phyloP scores from a whole-genome alignment of 2,888 invertebrate species.

The Eristalis intricaria region DNA sequence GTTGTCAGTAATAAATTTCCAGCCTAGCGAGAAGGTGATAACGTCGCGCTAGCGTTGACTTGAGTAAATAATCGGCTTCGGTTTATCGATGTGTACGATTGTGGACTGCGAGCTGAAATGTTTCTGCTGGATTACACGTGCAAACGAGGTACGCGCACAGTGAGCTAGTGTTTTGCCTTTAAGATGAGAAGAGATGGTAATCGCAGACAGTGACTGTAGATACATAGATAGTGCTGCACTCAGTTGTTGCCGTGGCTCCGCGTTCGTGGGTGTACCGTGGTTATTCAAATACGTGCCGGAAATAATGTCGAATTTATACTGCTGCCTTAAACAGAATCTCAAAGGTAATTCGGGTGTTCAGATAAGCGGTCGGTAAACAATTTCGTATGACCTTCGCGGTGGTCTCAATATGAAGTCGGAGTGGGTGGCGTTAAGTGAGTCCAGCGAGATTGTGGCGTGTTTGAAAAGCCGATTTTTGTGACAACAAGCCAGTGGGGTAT shows the following conservation, averaged over 20 bases:
- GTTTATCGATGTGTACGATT: not conserved
- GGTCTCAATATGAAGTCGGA: no score
- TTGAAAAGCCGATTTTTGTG: no score
- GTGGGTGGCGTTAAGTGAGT: no score
- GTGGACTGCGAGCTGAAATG: not conserved
- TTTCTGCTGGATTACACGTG: slow-evolving; percentile 29
- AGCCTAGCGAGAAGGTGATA: slow-evolving; percentile 18
- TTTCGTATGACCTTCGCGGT: no score
- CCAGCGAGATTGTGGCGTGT: no score
- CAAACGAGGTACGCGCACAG: not conserved
- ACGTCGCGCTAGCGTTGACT: not conserved
- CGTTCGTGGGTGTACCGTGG: not conserved
- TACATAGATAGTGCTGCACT: not conserved
- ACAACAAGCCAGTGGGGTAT: no score
- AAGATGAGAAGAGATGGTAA: not conserved
- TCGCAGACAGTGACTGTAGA: not conserved
- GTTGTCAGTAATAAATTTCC: slow-evolving; percentile 32
- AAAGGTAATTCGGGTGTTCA: not conserved
- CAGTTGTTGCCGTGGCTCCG: not conserved
- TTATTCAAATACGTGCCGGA: not conserved
- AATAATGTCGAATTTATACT: not conserved
- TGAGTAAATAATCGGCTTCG: slow-evolving; percentile 11
- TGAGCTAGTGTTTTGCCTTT: not conserved
- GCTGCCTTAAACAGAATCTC: not conserved
- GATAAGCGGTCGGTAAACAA: no score